Evolutionary conservation across 2,113 vertebrate species (phyloP), one percentile per base, ranked within the genome.

Genomic region (Genyomyrus donnyi): DNA sequence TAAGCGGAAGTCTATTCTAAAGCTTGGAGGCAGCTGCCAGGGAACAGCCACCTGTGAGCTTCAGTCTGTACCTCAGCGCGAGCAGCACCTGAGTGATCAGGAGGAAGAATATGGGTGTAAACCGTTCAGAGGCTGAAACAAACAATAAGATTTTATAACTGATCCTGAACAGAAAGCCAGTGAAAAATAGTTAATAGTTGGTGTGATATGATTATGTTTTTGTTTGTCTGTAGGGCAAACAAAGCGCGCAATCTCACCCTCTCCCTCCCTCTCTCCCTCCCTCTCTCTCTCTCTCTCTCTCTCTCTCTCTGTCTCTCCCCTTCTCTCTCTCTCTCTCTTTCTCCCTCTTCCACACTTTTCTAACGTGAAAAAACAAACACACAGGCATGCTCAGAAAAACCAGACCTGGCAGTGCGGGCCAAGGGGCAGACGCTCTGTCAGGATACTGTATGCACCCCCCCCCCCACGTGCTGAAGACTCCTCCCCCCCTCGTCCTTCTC

Each of bases 371-470:
- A 80, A 77, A 77, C 27, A 77, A 77, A 17, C 5, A 19, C 31
- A 42, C 74, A 10, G 10, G 62, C 58, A 10, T 66, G 2, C n/a
- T 66, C 62, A 27, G 62, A 31, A 66, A 27, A 27, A 66, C 3
- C 62, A 66, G 52, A 19, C 27, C 31, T 19, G 17, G 50, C 17
- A 24, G 15, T 50, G 80, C 2, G 19, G 49, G 52, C 10, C 19
- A 4, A 56, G 6, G 91, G 91, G 94, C 93, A 93, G 88, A 94
- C 91, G 92, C 93, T 92, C 92, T 89, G 91, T 53, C 80, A 50
- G 92, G 94, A 94, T 97, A 96, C 96, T 95, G 94, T 96, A 96
- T 93, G 95, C 87, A 96, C 96, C 97, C 96, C 93, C 95, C 94
- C 50, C 95, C 90, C 46, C 46, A 48, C 7, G 46, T 48, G 46